Evolutionary conservation across 1,140 invertebrate species (phyloP).

Genomic region (Aphaenogaster rudis): DNA sequence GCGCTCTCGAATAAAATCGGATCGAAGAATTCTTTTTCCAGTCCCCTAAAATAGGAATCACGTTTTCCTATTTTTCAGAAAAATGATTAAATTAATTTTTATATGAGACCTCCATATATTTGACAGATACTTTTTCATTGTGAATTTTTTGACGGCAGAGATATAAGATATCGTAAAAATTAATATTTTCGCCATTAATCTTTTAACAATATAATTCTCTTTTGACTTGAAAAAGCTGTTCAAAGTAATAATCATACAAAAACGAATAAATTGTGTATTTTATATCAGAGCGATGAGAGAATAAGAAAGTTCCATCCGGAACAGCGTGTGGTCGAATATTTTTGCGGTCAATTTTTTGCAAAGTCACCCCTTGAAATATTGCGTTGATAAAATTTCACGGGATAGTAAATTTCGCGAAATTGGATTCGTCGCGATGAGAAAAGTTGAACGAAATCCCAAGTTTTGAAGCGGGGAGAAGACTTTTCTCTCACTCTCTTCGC

Average conservation of each 20-base stretch:
- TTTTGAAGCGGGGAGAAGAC: not conserved
- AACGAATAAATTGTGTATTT: not conserved
- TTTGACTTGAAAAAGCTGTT: not conserved
- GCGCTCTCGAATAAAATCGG: conserved; percentile 27
- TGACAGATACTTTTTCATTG: not conserved
- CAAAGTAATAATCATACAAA: not conserved
- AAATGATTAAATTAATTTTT: conserved; percentile 9
- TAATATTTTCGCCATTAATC: conserved; percentile 3
- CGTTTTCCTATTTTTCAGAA: not conserved
- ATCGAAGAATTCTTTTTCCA: not conserved
- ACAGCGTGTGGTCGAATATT: not conserved
- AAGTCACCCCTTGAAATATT: conserved; percentile 21
- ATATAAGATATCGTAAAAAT: not conserved
- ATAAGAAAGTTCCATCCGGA: not conserved
- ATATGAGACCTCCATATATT: not conserved
- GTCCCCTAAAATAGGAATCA: not conserved
- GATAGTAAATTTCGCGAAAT: conserved; percentile 24
- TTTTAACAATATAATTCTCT: not conserved
- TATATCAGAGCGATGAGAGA: not conserved
- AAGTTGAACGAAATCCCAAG: conserved; percentile 47
- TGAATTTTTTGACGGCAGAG: not conserved
- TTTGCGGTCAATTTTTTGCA: conserved; percentile 21
- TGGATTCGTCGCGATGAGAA: conserved; percentile 51
- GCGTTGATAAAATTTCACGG: conserved; percentile 39
- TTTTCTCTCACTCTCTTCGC: conserved; percentile 6